phyloP scores from a whole-genome alignment of 2,888 invertebrate genomes.

The Hypselothyrea guttata region DNA sequence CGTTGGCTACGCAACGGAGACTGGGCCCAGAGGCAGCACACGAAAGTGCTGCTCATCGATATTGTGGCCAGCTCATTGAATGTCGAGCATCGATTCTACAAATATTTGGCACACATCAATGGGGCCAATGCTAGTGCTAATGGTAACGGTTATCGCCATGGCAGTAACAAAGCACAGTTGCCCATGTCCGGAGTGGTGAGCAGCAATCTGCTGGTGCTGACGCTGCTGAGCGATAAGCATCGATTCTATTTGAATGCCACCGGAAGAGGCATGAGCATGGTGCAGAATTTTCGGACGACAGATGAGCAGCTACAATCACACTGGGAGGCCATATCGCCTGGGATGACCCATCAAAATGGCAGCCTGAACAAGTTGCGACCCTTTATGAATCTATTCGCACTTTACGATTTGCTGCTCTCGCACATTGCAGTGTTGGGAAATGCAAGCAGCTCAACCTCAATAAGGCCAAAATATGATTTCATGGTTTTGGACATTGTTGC shows the following conservation, averaged over 20 bases:
- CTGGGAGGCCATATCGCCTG: not conserved
- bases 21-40: constrained; percentile 59
- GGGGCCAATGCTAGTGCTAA: constrained; percentile 15
- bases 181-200: constrained; percentile 57
- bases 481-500: constrained; percentile 81
- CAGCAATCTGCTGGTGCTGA: constrained; percentile 81
- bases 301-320: not conserved
- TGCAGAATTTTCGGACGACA: constrained; percentile 76
- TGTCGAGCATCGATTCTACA: constrained; percentile 80
- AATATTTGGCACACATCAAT: constrained; percentile 76
- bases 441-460: constrained; percentile 5
- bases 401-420: constrained; percentile 81
- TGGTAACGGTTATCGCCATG: constrained; percentile 6
- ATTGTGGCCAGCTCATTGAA: constrained; percentile 81
- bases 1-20: constrained; percentile 59
- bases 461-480: constrained; percentile 80
- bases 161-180: constrained; percentile 14
- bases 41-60: constrained; percentile 82
- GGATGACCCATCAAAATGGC: constrained; percentile 30
- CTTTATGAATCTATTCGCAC: constrained; percentile 80
- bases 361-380: constrained; percentile 67
- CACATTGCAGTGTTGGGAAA: constrained; percentile 35
- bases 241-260: constrained; percentile 80
- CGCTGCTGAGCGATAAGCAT: constrained; percentile 82
- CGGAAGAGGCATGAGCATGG: constrained; percentile 75